phyloP scores from a whole-genome alignment of 2,797 vertebrate species.

The Falco naumanni region DNA sequence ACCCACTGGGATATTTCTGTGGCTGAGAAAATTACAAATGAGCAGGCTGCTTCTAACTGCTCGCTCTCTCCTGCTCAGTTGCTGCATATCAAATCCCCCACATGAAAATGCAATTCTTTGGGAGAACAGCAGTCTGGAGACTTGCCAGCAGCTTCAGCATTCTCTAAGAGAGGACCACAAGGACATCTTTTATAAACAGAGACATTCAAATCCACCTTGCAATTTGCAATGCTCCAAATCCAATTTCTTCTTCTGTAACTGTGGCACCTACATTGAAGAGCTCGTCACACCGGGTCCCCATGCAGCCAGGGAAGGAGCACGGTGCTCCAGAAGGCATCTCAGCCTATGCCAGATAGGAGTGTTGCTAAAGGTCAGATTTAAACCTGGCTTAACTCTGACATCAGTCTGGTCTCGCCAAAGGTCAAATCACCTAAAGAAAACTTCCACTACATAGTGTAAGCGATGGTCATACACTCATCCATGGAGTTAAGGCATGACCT shows the following conservation, averaged over 20 bases:
- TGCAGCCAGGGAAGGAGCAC: neutral
- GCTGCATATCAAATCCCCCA: neutral
- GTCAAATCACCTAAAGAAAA: neutral
- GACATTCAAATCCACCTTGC: neutral
- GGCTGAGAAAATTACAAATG: neutral
- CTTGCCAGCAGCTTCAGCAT: neutral
- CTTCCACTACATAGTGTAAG: neutral
- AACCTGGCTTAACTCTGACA: neutral
- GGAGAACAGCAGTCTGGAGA: neutral
- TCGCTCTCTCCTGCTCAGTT: neutral
- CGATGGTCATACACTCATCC: neutral
- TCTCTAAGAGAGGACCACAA: neutral
- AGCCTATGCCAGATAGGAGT: neutral
- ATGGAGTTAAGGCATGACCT: neutral
- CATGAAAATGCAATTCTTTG: neutral
- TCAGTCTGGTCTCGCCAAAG: neutral
- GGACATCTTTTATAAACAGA: neutral
- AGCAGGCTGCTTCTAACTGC: neutral
- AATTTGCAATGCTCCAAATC: neutral
- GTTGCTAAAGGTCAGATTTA: neutral
- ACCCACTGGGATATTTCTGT: neutral
- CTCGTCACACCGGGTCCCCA: neutral
- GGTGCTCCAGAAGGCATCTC: neutral
- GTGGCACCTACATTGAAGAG: neutral
- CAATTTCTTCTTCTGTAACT: neutral